phyloP scores from a whole-genome alignment of 1,140 invertebrate genomes.

The Macrotrachela quadricornifera region DNA sequence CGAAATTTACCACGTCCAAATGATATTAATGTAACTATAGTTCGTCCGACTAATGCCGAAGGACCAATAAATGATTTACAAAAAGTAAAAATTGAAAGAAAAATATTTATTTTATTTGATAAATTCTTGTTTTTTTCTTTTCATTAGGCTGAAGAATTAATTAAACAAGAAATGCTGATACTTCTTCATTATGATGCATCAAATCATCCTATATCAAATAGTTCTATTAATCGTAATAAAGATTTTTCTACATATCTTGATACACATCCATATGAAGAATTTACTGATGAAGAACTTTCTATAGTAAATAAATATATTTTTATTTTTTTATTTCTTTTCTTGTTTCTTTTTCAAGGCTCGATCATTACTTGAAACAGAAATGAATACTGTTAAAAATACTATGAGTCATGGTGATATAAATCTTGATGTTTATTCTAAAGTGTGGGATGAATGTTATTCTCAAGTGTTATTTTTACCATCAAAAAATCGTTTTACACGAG shows the following conservation, averaged over 20 bases:
- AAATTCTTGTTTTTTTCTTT: too few species aligned
- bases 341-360: too few species aligned
- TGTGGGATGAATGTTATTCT: constrained; percentile 73
- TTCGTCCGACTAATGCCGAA: constrained; percentile 45
- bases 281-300: too few species aligned
- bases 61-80: constrained; percentile 39
- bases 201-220: constrained; percentile 24
- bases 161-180: constrained; percentile 84
- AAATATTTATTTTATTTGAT: too few species aligned
- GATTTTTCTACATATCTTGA: too few species aligned
- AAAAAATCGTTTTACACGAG: constrained; percentile 71
- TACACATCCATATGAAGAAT: too few species aligned
- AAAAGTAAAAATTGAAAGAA: constrained; percentile 28
- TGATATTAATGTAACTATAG: constrained; percentile 56
- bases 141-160: constrained; percentile 68
- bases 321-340: too few species aligned
- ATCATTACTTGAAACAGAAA: constrained; percentile 45
- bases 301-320: too few species aligned
- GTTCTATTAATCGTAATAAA: constrained; percentile 12
- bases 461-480: constrained; percentile 64
- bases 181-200: constrained; percentile 67
- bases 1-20: constrained; percentile 60
- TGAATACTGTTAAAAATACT: constrained; percentile 64
- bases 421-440: constrained; percentile 51
- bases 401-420: constrained; percentile 85